Evolutionary conservation across 2,113 vertebrate species (phyloP), one percentile per base, ranked within the genome.

Genomic region (Entelurus aequoreus): DNA sequence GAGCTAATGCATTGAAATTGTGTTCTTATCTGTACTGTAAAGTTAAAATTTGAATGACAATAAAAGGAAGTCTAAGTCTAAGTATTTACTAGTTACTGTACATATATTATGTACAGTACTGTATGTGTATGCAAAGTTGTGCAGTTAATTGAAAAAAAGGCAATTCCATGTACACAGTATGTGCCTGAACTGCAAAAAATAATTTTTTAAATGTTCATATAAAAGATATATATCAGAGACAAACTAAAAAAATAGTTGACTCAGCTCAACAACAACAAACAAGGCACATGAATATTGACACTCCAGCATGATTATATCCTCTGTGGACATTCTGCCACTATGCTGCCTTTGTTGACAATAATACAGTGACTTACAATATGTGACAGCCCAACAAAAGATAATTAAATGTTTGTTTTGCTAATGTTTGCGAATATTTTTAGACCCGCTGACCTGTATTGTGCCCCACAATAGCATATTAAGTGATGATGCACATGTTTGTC

Each of bases 331-430:
- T 15, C 55, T 68, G 60, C 71, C 71, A 75, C 8, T 28, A 37
- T 46, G 7, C 8, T 48, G 21, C 15, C 69, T 81, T 79, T 76
- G 28, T 75, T 80, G 44, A 21, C 63, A 44, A 49, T 35, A 21
- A 63, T 28, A 54, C 8, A 48, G 6, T 1, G 0, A 59, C 42
- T 77, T 47, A 40, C 4, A 35, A 63, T 40, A 55, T 14, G 16
- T 73, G 80, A 73, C 84, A 81, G 71, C 38, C 42, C 62, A 69
- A 74, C 44, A 47, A 0, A 51, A 53, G 57, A 14, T 10, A 21
- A 59, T 50, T 59, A 58, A 68, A 76, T 77, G 71, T 86, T 88
- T 86, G 77, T 77, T 79, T 82, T 82, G 65, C 67, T 75, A 77
- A 80, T 82, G 54, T 72, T 66, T 46, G 75, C 56, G 60, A 78